phyloP scores from a whole-genome alignment of 2,113 vertebrate genomes.

The Dolichallabes microphthalmus region DNA sequence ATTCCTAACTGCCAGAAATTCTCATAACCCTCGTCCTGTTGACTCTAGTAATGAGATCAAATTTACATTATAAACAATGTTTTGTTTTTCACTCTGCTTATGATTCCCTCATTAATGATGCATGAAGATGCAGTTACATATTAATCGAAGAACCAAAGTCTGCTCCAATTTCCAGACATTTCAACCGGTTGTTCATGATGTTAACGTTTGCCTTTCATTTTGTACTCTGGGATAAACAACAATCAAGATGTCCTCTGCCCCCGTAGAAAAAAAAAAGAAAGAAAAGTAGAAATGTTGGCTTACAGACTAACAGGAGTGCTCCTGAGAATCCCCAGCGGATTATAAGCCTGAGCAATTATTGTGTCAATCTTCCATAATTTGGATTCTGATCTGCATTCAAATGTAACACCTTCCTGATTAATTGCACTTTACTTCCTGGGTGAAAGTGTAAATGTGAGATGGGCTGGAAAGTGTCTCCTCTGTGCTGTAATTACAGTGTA shows the following conservation, averaged over 20 bases:
- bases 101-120: background rate
- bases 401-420: slow-evolving; percentile 6
- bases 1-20: background rate
- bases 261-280: no score
- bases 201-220: background rate
- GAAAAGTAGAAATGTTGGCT: background rate
- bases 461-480: slow-evolving; percentile 12
- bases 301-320: background rate
- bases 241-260: background rate
- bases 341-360: background rate
- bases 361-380: background rate
- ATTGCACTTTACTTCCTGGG: background rate
- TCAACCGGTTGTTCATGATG: background rate
- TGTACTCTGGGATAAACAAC: background rate
- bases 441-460: background rate
- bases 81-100: background rate
- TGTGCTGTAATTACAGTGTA: slow-evolving; percentile 41
- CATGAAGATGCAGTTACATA: background rate
- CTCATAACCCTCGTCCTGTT: background rate
- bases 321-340: background rate
- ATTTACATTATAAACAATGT: no score
- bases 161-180: background rate
- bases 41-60: background rate
- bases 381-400: background rate
- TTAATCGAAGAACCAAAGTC: background rate